Conservation (phyloP, 2,888 invertebrate genomes). For the Mimachlamys varia region DNA sequence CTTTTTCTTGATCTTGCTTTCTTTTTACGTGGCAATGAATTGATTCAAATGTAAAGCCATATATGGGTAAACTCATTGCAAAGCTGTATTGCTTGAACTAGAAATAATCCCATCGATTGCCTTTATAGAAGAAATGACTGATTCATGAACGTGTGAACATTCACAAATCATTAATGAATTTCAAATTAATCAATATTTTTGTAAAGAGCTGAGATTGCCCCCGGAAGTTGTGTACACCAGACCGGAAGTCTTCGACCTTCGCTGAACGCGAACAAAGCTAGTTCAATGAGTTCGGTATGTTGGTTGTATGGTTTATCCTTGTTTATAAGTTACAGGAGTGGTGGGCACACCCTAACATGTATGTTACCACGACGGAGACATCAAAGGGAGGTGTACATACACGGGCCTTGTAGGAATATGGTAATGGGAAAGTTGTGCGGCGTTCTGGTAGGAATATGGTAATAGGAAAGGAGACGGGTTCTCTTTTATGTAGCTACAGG, state of each 20-base stretch:
- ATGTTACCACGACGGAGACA: not conserved
- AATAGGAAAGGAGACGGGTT: not conserved
- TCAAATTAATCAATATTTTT: not conserved
- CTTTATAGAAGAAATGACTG: not conserved
- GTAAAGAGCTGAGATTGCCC: not conserved
- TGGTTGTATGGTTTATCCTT: not conserved
- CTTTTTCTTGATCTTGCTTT: no score
- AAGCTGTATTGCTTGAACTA: no score
- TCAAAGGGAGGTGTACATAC: not conserved
- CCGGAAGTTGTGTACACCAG: not conserved
- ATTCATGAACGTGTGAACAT: constrained; percentile 2
- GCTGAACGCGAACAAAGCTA: not conserved
- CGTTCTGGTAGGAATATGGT: not conserved
- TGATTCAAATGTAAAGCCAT: no score
- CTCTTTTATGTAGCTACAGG: no score
- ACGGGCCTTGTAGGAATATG: not conserved
- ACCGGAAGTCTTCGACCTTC: constrained; percentile 18
- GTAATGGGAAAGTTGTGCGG: not conserved
- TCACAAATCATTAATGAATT: not conserved
- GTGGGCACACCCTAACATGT: not conserved
- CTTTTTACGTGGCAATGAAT: no score
- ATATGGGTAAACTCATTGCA: no score
- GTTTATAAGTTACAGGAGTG: not conserved
- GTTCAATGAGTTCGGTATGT: not conserved
- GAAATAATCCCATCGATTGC: not conserved